Percentiles rank a stretch among this genome's conserved stretches.
phyloP scores from a whole-genome alignment of 2,797 vertebrate genomes.

The Poecilia wingei region DNA sequence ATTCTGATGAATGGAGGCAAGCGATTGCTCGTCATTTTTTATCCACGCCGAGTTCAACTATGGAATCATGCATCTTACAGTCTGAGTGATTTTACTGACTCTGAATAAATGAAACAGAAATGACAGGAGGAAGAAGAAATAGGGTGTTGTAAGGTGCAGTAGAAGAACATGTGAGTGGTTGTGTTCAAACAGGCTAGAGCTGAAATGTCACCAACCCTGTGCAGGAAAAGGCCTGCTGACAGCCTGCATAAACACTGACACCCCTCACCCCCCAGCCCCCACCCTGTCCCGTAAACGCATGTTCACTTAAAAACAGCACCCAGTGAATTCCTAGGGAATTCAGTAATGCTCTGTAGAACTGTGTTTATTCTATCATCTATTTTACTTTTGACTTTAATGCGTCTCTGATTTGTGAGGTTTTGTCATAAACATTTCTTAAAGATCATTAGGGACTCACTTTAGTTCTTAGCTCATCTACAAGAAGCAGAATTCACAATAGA shows the following conservation, averaged over 20 bases:
- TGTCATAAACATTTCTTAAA: constrained; percentile 22
- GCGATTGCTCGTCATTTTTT: constrained; percentile 34
- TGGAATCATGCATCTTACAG: constrained; percentile 35
- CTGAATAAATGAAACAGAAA: constrained; percentile 26
- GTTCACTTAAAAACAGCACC: constrained; percentile 75
- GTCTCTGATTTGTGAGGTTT: constrained; percentile 44
- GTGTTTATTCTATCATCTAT: constrained; percentile 59
- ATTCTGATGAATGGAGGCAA: constrained; percentile 42
- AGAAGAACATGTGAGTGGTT: constrained; percentile 49
- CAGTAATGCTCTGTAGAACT: constrained; percentile 61
- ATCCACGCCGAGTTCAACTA: constrained; percentile 40
- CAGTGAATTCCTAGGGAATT: constrained; percentile 74
- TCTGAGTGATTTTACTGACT: constrained; percentile 26
- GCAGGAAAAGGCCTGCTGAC: constrained; percentile 65
- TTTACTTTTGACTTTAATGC: constrained; percentile 53
- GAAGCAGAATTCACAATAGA: constrained; percentile 1
- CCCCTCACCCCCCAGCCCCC: constrained; percentile 37
- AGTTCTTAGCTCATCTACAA: constrained; percentile 15
- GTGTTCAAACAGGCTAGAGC: constrained; percentile 69
- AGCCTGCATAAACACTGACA: constrained; percentile 76
- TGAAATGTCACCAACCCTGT: constrained; percentile 70
- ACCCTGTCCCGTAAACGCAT: constrained; percentile 66
- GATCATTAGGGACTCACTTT: constrained; percentile 11
- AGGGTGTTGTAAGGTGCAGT: constrained; percentile 36
- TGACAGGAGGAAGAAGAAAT: constrained; percentile 14